Percentiles rank a stretch among this genome's conserved stretches.
Conservation (phyloP, 2,888 invertebrate species). For the Tetragonula carbonaria region DNA sequence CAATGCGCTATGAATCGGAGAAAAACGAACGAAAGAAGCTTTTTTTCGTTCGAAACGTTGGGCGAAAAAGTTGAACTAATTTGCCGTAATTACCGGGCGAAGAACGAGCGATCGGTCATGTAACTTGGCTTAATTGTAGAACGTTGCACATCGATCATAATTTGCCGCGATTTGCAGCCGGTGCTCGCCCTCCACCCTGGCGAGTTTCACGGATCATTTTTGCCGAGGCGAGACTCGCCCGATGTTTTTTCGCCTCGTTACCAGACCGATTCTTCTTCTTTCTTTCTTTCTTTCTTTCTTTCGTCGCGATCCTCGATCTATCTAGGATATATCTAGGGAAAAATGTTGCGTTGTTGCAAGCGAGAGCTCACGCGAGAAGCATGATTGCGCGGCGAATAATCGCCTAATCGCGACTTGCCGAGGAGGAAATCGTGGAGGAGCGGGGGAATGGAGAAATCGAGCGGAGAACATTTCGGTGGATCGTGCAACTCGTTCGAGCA, state of each 20-base stretch:
- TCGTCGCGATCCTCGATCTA: neutral
- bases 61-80: slow-evolving; percentile 42
- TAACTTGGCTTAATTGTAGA: slow-evolving; percentile 41
- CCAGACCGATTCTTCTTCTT: neutral
- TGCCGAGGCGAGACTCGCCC: neutral
- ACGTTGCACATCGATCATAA: slow-evolving; percentile 44
- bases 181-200: slow-evolving; percentile 15
- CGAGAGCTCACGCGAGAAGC: neutral
- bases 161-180: slow-evolving; percentile 52
- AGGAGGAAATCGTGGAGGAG: neutral
- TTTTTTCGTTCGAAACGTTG: neutral
- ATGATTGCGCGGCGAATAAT: neutral
- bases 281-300: neutral
- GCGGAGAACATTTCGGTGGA: neutral
- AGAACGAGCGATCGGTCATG: slow-evolving; percentile 42
- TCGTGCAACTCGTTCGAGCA: neutral
- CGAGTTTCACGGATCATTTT: slow-evolving; percentile 46
- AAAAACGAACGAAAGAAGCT: slow-evolving; percentile 7
- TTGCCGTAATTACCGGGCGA: slow-evolving; percentile 28
- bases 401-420: neutral
- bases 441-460: neutral
- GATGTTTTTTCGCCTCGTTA: slow-evolving; percentile 3
- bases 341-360: neutral
- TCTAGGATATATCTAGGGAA: neutral
- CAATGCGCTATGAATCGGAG: too few relatives aligned